These are phyloP conservation scores for Pheucticus melanocephalus DNA, from an alignment of 2,113 vertebrate species.

Conservation along the genomic window DNA sequence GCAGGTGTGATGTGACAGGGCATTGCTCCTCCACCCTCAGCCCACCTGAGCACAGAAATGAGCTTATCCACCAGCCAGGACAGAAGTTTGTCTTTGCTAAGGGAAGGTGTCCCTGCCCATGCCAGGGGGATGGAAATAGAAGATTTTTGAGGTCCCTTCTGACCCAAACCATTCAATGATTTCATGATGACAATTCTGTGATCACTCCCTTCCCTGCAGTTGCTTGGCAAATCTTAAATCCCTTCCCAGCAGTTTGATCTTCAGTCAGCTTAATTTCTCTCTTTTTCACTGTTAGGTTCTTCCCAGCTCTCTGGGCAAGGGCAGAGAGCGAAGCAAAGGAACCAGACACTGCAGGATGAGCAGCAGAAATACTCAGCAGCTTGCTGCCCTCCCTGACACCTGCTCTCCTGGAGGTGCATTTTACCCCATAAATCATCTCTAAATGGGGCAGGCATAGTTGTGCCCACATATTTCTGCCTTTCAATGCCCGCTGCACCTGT, in stretches of 20 bases:
- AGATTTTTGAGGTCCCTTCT: neutral
- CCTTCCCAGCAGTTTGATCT: neutral
- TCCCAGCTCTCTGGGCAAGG: neutral
- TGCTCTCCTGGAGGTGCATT: conserved; percentile 4
- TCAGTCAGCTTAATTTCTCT: neutral
- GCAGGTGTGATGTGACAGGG: neutral
- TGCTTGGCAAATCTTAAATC: neutral
- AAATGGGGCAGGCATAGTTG: conserved; percentile 7
- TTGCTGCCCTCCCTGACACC: neutral
- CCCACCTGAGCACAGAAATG: neutral
- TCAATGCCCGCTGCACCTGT: neutral
- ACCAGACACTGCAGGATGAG: neutral
- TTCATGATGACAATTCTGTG: neutral
- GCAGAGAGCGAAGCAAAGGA: neutral
- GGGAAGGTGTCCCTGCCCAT: neutral
- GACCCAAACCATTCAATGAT: neutral
- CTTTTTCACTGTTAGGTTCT: neutral
- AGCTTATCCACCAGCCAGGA: neutral
- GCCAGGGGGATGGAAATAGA: neutral
- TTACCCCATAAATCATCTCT: conserved; percentile 31
- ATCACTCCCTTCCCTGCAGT: neutral
- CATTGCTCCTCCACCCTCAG: neutral
- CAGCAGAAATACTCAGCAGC: neutral
- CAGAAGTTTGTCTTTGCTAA: neutral
- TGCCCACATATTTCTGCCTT: neutral